phyloP scores from a whole-genome alignment of 2,797 vertebrate species.

The Scomberomorus guttatus region DNA sequence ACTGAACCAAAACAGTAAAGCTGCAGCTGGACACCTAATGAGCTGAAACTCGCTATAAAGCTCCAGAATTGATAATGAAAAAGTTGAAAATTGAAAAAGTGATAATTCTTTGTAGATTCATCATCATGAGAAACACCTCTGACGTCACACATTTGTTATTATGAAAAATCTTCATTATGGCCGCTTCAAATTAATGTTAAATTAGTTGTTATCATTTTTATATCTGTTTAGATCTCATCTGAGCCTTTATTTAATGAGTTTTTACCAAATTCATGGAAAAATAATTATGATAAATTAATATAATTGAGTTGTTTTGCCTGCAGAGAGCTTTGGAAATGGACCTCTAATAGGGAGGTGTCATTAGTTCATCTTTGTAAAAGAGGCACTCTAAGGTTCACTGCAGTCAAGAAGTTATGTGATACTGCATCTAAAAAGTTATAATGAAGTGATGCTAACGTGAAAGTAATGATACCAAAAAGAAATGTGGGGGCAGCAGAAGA shows the following conservation, averaged over 20 bases:
- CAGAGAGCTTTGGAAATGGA: slow-evolving; percentile 7
- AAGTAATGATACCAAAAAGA: slow-evolving; percentile 26
- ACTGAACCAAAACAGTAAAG: too few relatives aligned
- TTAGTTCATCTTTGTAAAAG: slow-evolving; percentile 3
- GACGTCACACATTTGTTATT: too few relatives aligned
- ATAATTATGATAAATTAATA: background rate
- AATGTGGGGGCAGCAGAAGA: background rate
- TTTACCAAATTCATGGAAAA: background rate
- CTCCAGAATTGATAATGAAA: background rate
- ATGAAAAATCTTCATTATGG: too few relatives aligned
- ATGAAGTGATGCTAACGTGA: slow-evolving; percentile 22
- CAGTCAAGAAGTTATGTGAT: background rate
- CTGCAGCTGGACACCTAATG: too few relatives aligned
- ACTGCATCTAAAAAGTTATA: background rate
- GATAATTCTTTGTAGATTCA: background rate
- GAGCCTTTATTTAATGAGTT: background rate
- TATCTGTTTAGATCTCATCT: background rate
- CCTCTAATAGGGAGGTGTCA: background rate
- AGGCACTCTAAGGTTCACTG: background rate
- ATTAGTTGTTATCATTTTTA: too few relatives aligned
- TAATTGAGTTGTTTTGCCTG: background rate
- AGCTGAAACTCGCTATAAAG: too few relatives aligned
- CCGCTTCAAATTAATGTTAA: too few relatives aligned
- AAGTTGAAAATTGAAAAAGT: background rate
- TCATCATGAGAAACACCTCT: too few relatives aligned